Percentiles rank a stretch among this genome's conserved stretches.
Evolutionary conservation across 2,113 vertebrate genomes (phyloP).

Genomic region (Myotis yumanensis): DNA sequence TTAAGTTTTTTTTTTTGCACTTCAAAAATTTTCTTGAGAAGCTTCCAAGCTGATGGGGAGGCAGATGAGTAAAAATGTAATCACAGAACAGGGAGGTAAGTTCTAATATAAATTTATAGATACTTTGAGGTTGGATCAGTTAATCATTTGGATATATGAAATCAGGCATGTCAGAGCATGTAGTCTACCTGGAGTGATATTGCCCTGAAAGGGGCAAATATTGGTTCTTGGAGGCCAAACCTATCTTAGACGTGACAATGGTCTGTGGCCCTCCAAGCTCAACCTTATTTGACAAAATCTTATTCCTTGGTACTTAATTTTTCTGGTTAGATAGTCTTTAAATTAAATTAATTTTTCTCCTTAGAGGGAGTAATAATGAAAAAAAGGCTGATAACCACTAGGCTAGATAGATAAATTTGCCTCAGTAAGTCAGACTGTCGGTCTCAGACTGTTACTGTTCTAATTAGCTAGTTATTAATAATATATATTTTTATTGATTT

Average conservation of each 20-base stretch:
- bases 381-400: not conserved
- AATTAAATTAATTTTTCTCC: slow-evolving; percentile 22
- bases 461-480: not conserved
- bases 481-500: too few relatives aligned
- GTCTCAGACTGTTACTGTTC: not conserved
- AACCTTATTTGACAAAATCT: not conserved
- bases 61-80: not conserved
- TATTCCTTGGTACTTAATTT: slow-evolving; percentile 36
- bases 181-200: not conserved
- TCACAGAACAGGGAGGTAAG: not conserved
- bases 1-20: not conserved
- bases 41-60: not conserved
- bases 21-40: not conserved
- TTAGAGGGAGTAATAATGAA: not conserved
- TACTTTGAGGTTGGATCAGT: not conserved
- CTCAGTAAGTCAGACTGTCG: not conserved
- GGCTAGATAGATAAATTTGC: not conserved
- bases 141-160: not conserved
- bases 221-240: not conserved
- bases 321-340: slow-evolving; percentile 6
- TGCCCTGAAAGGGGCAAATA: not conserved
- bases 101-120: not conserved
- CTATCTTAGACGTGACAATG: not conserved
- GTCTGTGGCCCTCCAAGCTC: not conserved
- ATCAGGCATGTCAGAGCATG: not conserved